Conservation (phyloP, 2,888 invertebrate species). For the Drosophila pseudotakahashii region DNA sequence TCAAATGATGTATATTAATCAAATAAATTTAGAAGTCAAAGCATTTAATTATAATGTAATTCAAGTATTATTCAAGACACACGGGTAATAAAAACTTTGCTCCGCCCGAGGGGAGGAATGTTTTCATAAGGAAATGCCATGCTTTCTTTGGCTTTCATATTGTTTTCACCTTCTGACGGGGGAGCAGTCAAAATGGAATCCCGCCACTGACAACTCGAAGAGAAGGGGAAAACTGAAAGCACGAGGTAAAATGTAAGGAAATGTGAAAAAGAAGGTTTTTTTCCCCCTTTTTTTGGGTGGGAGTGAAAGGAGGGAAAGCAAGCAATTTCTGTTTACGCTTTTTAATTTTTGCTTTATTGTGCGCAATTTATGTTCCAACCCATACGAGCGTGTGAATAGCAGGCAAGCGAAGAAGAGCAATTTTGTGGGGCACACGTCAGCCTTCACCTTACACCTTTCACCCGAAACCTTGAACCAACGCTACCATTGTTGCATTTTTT, state of each 20-base stretch:
- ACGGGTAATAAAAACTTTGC: background rate
- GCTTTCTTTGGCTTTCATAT: conserved; percentile 10
- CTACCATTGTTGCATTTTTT: conserved; percentile 15
- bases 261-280: conserved; percentile 13
- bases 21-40: background rate
- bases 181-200: conserved; percentile 6
- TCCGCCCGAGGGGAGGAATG: background rate
- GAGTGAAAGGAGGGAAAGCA: background rate
- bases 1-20: background rate
- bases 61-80: background rate
- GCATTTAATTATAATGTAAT: background rate
- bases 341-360: conserved; percentile 80
- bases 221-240: background rate
- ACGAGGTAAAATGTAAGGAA: conserved; percentile 4
- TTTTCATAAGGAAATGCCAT: background rate
- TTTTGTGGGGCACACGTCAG: conserved; percentile 31
- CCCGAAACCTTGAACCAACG: conserved; percentile 1
- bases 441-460: conserved; percentile 23
- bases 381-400: conserved; percentile 8
- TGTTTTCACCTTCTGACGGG: conserved; percentile 19
- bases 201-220: conserved; percentile 10
- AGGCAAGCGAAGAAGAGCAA: background rate
- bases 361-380: conserved; percentile 64
- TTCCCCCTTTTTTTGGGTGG: background rate
- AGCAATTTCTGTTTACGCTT: conserved; percentile 70